Evolutionary conservation across 2,113 vertebrate species (phyloP).

Genomic region (Phrynocephalus versicolor): DNA sequence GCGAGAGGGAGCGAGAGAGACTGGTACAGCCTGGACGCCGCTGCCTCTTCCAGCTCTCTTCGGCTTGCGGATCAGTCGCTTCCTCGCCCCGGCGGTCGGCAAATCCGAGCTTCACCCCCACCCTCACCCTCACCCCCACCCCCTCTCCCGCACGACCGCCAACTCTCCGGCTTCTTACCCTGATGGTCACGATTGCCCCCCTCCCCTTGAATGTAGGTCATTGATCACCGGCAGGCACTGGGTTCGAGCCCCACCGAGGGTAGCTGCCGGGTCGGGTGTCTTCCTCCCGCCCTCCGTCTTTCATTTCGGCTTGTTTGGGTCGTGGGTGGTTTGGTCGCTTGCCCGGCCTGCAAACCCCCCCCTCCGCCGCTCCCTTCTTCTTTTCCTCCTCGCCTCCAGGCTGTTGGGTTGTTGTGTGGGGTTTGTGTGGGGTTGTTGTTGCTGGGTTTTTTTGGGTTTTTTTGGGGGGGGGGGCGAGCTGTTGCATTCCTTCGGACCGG

Average conservation of each 20-base stretch:
- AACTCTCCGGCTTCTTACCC: conserved; percentile 61
- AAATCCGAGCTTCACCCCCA: conserved; percentile 70
- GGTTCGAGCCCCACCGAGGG: conserved; percentile 43
- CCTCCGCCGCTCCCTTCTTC: conserved; percentile 26
- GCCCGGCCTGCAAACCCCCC: conserved; percentile 52
- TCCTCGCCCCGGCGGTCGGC: conserved; percentile 48
- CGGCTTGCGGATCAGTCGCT: conserved; percentile 54
- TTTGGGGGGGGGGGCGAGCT: conserved; percentile 41
- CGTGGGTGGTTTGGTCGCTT: conserved; percentile 49
- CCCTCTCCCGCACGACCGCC: conserved; percentile 61
- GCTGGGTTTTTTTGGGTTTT: not conserved
- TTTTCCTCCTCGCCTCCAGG: not conserved
- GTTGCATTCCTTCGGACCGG: conserved; percentile 72
- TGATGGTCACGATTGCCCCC: conserved; percentile 72
- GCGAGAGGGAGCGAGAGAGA: conserved; percentile 47
- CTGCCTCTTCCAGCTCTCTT: conserved; percentile 63
- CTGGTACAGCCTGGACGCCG: conserved; percentile 76
- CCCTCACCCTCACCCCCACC: too few relatives aligned
- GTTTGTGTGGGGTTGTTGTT: too few relatives aligned
- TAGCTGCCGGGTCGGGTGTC: conserved; percentile 12
- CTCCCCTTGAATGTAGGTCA: conserved; percentile 61
- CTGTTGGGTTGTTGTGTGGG: not conserved
- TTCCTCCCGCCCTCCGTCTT: too few relatives aligned
- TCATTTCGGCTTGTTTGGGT: not conserved
- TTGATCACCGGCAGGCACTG: conserved; percentile 48